Evolutionary conservation across 2,113 vertebrate genomes (phyloP), one percentile per base, ranked within the genome.

Genomic region (Meriones unguiculatus): DNA sequence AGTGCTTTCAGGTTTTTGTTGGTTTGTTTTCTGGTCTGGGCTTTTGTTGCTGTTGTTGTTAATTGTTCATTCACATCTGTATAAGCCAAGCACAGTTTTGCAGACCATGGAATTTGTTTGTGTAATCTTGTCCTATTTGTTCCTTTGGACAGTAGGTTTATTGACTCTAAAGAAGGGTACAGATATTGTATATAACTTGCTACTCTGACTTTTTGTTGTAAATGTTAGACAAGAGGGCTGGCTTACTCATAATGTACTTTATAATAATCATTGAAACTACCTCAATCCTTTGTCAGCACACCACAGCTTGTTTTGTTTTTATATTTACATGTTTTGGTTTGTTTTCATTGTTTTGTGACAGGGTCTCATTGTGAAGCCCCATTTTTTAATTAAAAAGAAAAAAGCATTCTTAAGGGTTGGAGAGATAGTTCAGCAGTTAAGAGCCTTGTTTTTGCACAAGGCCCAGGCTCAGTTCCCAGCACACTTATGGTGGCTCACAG

Each of bases 101-200:
- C 57, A 84, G n/a, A 84, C 13, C 12, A 64, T 28, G 38, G 57
- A 64, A 41, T 84, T 64, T 25, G 57, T 84, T 64, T 84, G 57
- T 24, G 24, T 57, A 84, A 41, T 41, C 81, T 64, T 30, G n/a
- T 41, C 59, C 81, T 41, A 14, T 4, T 62, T 64, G n/a, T 13
- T 14, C 28, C 70, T 85, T 88, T 91, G 95, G 62, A 85, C 69
- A 91, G 41, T 15, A 35, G 25, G 7, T 38, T 94, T 93, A n/a
- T 85, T 95, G 82, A 85, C 12, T 20, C 80, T 89, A 78, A 50
- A 89, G 89, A 72, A 92, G 72, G 46, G 35, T 70, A 22, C 54
- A 81, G 69, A 90, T 75, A 38, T 41, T 86, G 15, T 85, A 32
- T 89, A 89, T 97, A 94, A 92, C 85, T 94, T 89, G n/a, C 13